phyloP scores from a whole-genome alignment of 1,140 invertebrate species.

The Uloborus diversus region DNA sequence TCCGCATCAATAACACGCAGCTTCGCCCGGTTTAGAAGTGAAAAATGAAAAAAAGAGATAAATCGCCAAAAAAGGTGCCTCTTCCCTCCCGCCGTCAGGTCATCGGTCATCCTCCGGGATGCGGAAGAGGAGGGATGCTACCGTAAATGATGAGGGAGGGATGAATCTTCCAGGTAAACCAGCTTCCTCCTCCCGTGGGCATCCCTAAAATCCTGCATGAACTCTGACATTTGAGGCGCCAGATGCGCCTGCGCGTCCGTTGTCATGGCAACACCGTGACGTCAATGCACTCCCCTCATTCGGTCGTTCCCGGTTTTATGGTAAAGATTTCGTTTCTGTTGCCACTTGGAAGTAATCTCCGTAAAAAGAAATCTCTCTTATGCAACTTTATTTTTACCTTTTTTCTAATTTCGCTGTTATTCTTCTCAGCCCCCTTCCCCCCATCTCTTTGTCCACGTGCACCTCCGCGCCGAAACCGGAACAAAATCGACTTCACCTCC shows the following conservation, averaged over 20 bases:
- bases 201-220: no score
- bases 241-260: not conserved
- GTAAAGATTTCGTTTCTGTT: not conserved
- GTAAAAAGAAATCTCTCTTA: not conserved
- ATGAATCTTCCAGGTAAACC: not conserved
- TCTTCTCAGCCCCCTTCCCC: not conserved
- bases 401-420: not conserved
- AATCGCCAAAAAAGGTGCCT: no score
- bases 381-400: not conserved
- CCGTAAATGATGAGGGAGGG: not conserved
- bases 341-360: not conserved
- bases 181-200: not conserved
- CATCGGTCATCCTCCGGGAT: not conserved
- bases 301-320: not conserved
- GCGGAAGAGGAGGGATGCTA: not conserved
- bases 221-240: not conserved
- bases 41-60: no score
- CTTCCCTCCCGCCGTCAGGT: not conserved
- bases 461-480: no score
- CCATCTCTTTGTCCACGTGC: no score
- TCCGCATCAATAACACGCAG: no score
- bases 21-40: no score
- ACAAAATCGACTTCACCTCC: no score
- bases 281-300: not conserved
- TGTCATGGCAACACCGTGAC: not conserved